A percentile compares a stretch with the other conserved stretches of the same genome.
These are phyloP conservation scores for Cylindroiulus punctatus DNA, from an alignment of 2,888 invertebrate genomes.

Conservation along the genomic window DNA sequence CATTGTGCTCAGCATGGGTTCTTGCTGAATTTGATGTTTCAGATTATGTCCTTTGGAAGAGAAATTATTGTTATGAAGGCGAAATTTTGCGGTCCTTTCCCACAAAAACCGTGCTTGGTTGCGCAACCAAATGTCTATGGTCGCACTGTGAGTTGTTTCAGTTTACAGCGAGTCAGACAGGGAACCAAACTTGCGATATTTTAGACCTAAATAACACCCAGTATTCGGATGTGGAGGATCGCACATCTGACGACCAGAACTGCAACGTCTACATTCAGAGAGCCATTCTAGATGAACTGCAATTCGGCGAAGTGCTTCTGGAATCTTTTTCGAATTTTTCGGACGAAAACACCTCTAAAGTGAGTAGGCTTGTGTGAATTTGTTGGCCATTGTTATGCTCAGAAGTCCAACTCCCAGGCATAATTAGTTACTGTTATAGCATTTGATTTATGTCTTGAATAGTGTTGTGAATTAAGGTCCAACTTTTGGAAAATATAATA, in stretches of 20 bases:
- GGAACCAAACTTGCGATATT: background rate
- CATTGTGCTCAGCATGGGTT: background rate
- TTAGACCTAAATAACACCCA: conserved; percentile 1
- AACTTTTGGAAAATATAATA: too few relatives aligned
- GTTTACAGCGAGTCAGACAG: background rate
- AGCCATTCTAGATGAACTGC: background rate
- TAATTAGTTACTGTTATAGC: too few relatives aligned
- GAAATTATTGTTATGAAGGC: background rate
- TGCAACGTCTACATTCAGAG: background rate
- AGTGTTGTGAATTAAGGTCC: too few relatives aligned
- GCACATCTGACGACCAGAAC: background rate
- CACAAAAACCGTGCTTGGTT: background rate
- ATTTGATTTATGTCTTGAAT: too few relatives aligned
- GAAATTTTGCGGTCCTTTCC: background rate
- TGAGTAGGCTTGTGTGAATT: background rate
- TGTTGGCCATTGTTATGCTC: too few relatives aligned
- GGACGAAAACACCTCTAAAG: background rate
- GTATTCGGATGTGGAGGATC: background rate
- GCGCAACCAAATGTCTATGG: background rate
- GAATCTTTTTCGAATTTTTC: background rate
- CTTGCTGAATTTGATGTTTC: background rate
- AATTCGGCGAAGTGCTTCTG: background rate
- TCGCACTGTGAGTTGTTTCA: background rate
- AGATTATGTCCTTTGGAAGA: background rate
- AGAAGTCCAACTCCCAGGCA: too few relatives aligned